phyloP scores from a whole-genome alignment of 1,140 invertebrate species.

The Aporrectodea caliginosa region DNA sequence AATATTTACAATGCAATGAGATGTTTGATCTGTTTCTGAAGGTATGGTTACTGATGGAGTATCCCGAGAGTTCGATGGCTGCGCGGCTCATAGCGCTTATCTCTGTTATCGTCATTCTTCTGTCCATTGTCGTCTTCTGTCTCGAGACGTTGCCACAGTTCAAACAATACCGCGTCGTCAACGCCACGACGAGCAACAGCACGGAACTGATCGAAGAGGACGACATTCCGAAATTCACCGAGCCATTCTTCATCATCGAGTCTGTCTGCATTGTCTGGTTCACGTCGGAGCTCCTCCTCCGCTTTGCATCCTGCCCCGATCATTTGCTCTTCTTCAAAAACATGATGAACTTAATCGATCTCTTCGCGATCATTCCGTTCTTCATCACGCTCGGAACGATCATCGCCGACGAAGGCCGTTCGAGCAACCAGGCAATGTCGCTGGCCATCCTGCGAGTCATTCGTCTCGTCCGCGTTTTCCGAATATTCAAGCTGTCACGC shows the following conservation, averaged over 20 bases:
- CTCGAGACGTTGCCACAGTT: conserved; percentile 86
- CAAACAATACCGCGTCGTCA: conserved; percentile 37
- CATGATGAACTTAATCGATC: conserved; percentile 99
- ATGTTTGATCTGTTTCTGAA: neutral
- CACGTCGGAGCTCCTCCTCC: conserved; percentile 46
- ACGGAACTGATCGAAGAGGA: conserved; percentile 48
- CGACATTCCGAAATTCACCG: conserved; percentile 56
- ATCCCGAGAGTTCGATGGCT: conserved; percentile 97
- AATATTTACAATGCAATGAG: too few species aligned
- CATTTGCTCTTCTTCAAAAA: conserved; percentile 59
- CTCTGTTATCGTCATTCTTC: conserved; percentile 92
- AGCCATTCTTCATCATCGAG: conserved; percentile 52
- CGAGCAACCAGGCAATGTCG: conserved; percentile 56
- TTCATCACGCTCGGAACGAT: conserved; percentile 98
- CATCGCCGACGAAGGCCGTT: conserved; percentile 76
- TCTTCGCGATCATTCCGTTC: conserved; percentile 96
- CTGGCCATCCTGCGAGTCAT: conserved; percentile 57
- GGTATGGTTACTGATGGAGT: conserved; percentile 94
- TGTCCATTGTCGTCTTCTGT: conserved; percentile 99
- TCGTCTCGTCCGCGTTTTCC: conserved; percentile 56
- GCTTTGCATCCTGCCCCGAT: conserved; percentile 50
- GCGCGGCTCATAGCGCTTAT: conserved; percentile 98
- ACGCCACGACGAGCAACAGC: conserved; percentile 9
- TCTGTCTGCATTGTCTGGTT: conserved; percentile 58
- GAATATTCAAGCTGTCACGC: conserved; percentile 58